These are phyloP conservation scores for Brotula barbata DNA, from an alignment of 2,797 vertebrate genomes.

Conservation along the genomic window DNA sequence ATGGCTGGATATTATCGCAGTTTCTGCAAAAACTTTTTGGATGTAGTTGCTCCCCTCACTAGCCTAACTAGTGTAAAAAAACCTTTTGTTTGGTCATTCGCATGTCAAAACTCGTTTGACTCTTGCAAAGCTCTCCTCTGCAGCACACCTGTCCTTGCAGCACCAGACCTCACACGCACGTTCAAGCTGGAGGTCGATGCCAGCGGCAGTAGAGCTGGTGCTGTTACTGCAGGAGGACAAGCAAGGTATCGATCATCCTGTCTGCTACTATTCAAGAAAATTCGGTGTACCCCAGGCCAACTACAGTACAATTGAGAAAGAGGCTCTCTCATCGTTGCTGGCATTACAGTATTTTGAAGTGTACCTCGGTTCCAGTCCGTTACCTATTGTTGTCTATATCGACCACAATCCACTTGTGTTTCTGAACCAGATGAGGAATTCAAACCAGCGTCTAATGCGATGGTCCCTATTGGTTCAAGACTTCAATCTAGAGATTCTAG, in stretches of 20 bases:
- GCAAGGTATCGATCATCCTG: not conserved
- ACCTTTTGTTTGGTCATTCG: not conserved
- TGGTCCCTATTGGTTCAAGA: too few relatives aligned
- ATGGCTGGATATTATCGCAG: not conserved
- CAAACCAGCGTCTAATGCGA: too few relatives aligned
- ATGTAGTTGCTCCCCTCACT: conserved; percentile 3
- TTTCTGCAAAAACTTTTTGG: not conserved
- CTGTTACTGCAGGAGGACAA: not conserved
- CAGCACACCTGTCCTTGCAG: not conserved
- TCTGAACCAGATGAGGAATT: too few relatives aligned
- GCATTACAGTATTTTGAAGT: too few relatives aligned
- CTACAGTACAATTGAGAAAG: too few relatives aligned
- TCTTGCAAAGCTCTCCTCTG: not conserved
- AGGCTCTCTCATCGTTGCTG: too few relatives aligned
- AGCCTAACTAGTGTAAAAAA: not conserved
- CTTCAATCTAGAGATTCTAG: too few relatives aligned
- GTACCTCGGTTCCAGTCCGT: too few relatives aligned
- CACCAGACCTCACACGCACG: not conserved
- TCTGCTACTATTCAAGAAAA: conserved; percentile 1
- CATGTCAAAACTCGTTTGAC: not conserved
- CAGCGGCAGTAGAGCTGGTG: not conserved
- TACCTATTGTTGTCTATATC: too few relatives aligned
- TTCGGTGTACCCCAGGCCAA: too few relatives aligned
- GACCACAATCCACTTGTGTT: too few relatives aligned
- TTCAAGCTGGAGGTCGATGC: conserved; percentile 8